phyloP scores from a whole-genome alignment of 2,888 invertebrate species.

The Limnephilus marmoratus region DNA sequence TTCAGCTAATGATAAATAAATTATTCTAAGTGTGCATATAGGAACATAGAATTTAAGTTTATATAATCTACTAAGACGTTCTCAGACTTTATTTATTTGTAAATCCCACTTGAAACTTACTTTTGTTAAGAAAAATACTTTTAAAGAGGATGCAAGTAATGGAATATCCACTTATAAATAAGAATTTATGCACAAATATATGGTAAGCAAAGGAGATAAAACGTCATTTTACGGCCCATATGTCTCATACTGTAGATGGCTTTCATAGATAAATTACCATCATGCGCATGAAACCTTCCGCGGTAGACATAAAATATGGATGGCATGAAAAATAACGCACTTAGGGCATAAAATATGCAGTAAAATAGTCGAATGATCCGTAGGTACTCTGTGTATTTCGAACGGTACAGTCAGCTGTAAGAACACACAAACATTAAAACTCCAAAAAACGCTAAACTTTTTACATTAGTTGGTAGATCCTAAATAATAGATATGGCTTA shows the following conservation, averaged over 20 bases:
- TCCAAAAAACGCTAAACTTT: background rate
- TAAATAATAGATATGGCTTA: background rate
- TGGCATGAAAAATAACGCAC: background rate
- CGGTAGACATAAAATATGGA: background rate
- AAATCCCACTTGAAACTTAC: too few relatives aligned
- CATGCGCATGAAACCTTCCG: background rate
- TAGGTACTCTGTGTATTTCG: background rate
- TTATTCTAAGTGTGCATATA: too few relatives aligned
- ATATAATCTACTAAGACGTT: too few relatives aligned
- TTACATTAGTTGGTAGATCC: background rate
- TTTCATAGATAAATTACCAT: background rate
- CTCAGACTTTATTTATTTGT: too few relatives aligned
- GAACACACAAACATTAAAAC: background rate
- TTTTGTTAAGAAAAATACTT: background rate
- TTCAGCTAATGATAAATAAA: too few relatives aligned
- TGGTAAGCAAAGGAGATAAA: background rate
- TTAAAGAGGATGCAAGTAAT: background rate
- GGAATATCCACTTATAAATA: background rate
- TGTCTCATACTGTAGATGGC: background rate
- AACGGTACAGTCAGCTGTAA: background rate
- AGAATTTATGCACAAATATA: background rate
- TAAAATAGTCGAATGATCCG: background rate
- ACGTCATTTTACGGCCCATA: background rate
- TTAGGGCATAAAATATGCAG: background rate
- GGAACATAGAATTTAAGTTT: too few relatives aligned